These are phyloP conservation scores for Austrolebias charrua DNA, from an alignment of 2,797 vertebrate species.

Conservation along the genomic window DNA sequence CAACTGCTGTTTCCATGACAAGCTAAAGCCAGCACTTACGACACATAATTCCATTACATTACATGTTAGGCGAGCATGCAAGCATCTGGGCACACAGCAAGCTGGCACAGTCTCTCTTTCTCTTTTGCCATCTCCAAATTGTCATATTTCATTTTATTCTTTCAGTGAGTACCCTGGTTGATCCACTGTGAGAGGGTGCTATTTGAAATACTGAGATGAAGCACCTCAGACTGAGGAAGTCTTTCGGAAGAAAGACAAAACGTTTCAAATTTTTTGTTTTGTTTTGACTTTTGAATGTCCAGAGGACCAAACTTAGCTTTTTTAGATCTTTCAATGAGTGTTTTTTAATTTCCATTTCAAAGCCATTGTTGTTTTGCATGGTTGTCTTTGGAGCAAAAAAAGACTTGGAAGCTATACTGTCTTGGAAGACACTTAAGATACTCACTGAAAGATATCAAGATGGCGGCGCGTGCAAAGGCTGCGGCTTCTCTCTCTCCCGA, in stretches of 20 bases:
- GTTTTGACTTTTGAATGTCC: no score
- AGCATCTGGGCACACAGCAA: conserved; percentile 49
- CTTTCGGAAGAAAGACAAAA: no score
- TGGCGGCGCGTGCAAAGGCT: no score
- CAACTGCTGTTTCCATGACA: conserved; percentile 67
- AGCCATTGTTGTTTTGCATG: conserved; percentile 48
- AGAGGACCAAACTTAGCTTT: no score
- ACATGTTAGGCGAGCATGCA: conserved; percentile 55
- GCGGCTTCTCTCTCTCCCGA: no score
- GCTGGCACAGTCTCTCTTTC: conserved; percentile 56
- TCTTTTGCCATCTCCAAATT: conserved; percentile 58
- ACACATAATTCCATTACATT: conserved; percentile 64
- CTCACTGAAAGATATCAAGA: no score
- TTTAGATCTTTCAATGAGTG: no score
- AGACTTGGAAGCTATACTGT: conserved; percentile 55
- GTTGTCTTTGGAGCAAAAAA: conserved; percentile 61
- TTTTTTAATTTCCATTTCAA: conserved; percentile 61
- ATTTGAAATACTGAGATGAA: no score
- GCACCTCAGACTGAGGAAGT: no score
- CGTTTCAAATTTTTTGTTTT: no score
- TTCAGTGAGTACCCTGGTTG: conserved; percentile 35
- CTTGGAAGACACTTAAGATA: no score
- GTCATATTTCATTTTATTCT: conserved; percentile 32
- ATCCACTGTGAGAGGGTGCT: no score
- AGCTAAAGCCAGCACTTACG: conserved; percentile 74